These are phyloP conservation scores for Ischnus inquisitorius DNA, from an alignment of 2,888 invertebrate genomes.

Conservation along the genomic window DNA sequence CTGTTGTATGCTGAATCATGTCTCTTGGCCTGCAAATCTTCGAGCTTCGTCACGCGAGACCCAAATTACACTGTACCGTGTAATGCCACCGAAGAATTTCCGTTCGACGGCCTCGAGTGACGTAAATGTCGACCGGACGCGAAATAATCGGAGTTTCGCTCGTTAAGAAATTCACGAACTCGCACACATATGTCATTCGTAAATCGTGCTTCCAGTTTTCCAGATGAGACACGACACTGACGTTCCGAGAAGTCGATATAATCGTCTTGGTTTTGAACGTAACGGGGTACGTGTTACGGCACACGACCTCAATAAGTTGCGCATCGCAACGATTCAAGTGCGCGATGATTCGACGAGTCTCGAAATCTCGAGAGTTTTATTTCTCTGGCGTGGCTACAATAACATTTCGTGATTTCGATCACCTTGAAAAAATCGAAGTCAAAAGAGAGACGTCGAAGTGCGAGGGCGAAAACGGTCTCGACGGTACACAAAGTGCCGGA, in stretches of 20 bases:
- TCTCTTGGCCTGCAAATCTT: conserved; percentile 1
- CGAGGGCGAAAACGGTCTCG: conserved; percentile 16
- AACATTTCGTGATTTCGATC: conserved; percentile 13
- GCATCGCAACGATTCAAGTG: neutral
- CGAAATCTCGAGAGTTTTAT: neutral
- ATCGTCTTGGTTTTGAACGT: neutral
- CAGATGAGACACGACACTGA: neutral
- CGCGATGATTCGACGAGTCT: neutral
- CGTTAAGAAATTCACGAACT: neutral
- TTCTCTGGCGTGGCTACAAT: neutral
- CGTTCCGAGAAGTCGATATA: conserved; percentile 2
- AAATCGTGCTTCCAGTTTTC: neutral
- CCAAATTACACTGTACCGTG: conserved; percentile 9
- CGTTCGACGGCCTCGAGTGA: neutral
- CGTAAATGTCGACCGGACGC: neutral
- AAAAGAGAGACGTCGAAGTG: conserved; percentile 13
- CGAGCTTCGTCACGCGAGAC: conserved; percentile 9
- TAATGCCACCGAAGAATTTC: neutral
- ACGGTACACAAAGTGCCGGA: neutral
- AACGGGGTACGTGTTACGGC: neutral
- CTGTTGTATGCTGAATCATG: neutral
- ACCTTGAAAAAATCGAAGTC: conserved; percentile 34
- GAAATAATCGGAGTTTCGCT: conserved; percentile 4
- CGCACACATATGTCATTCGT: conserved; percentile 10
- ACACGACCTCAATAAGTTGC: conserved; percentile 16